A percentile compares a stretch with the other conserved stretches of the same genome.
These are phyloP conservation scores for Choristoneura fumiferana DNA, from an alignment of 1,140 invertebrate species.

Conservation along the genomic window DNA sequence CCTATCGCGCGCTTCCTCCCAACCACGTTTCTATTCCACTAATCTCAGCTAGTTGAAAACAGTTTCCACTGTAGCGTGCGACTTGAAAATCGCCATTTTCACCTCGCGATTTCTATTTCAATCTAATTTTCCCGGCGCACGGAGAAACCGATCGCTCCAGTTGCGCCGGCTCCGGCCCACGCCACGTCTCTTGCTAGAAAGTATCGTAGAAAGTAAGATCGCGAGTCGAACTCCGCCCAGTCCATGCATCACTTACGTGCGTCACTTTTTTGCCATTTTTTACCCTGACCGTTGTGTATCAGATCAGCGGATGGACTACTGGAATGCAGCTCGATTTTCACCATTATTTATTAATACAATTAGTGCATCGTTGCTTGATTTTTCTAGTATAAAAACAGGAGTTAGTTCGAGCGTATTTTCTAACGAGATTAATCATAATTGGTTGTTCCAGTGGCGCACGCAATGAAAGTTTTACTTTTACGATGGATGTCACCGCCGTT, in stretches of 20 bases:
- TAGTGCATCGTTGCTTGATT: not conserved
- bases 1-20: conserved; percentile 1
- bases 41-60: conserved; percentile 20
- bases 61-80: conserved; percentile 64
- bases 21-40: too few relatives aligned
- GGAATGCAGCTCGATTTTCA: conserved; percentile 22
- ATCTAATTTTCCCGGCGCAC: conserved; percentile 72
- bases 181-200: conserved; percentile 77
- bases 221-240: conserved; percentile 59
- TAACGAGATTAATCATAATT: conserved; percentile 3
- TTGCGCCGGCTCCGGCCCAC: conserved; percentile 71
- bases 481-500: conserved; percentile 5
- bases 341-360: conserved; percentile 6
- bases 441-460: not conserved
- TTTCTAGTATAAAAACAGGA: conserved; percentile 1
- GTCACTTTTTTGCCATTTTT: conserved; percentile 52
- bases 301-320: conserved; percentile 20
- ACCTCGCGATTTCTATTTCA: conserved; percentile 75
- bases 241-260: conserved; percentile 67
- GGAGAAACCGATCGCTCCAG: conserved; percentile 76
- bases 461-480: conserved; percentile 17
- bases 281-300: conserved; percentile 35
- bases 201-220: conserved; percentile 77
- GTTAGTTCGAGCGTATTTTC: not conserved
- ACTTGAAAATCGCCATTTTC: conserved; percentile 74